Base-by-base conservation (phyloP, 2,113 vertebrate species). In the Nothocercus nigrocapillus region DNA sequence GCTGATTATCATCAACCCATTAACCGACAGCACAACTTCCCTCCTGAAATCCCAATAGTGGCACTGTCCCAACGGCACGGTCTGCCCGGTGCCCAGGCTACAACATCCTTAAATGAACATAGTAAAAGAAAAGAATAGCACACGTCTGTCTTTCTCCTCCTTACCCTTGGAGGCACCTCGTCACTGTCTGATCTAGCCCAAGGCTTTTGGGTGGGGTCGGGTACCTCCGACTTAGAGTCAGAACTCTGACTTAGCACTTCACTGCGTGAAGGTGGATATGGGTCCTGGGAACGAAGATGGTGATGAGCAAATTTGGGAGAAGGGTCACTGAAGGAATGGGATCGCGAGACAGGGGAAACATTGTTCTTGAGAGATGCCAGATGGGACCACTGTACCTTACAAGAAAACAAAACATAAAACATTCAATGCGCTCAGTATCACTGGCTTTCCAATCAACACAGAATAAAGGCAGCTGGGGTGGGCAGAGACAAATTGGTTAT, bases 351-450 rank as follows among this genome's bases (percentile, higher is more conserved):
- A 95, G 97, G 97, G 98, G 93, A 98, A 97, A 98, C 97, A 98
- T 98, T 99, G 98, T 98, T 99, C 98, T 99, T 99, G 98, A 99
- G 98, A 98, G 99, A 98, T 97, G 99, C 98, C 98, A 99, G 98
- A 97, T 99, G 99, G 96, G 99, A 99, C 97, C 98, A 99, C 98
- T 99, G 98, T 97, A 99, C 99, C 99, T 99, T 99, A 97, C 98
- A 80, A 98, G 98, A 98, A 98, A 98, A 98, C 98, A 98, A 98
- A 98, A 99, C 98, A 98, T 98, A 98, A 98, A 97, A 98, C 96
- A 98, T 98, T 98, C 97, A 98, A 98, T 98, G 97, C 97, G 88
- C 97, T 98, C 98, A 97, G 97, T 95, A 98, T 95, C 96, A 98
- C 85, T 91, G 79, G 94, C 95, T 97, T 97, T 95, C 95, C 94